Conservation (phyloP, 2,113 vertebrate genomes). For the Spea bombifrons region DNA sequence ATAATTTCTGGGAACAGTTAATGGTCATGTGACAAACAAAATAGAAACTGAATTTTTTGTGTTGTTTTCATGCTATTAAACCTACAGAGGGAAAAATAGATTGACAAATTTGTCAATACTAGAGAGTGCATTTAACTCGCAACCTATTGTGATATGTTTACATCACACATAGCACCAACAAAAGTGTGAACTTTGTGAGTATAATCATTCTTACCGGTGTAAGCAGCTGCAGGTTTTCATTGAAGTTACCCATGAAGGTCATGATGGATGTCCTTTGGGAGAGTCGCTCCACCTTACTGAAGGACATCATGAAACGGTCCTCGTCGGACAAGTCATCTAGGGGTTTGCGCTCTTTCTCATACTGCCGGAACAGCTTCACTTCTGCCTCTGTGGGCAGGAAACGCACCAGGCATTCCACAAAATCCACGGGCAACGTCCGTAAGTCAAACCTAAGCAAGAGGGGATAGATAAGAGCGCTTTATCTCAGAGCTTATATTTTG, state of each 20-base stretch:
- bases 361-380: constrained; percentile 83
- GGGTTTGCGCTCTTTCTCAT: constrained; percentile 84
- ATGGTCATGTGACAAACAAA: too few species aligned
- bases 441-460: constrained; percentile 79
- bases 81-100: too few species aligned
- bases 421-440: constrained; percentile 85
- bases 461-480: background rate
- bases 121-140: too few species aligned
- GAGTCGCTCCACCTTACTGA: constrained; percentile 91
- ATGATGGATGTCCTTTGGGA: constrained; percentile 93
- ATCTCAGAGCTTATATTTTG: too few species aligned
- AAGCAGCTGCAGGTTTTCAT: constrained; percentile 84
- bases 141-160: too few species aligned
- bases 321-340: constrained; percentile 87
- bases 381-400: constrained; percentile 89
- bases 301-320: constrained; percentile 90
- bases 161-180: too few species aligned
- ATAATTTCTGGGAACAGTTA: too few species aligned
- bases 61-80: too few species aligned
- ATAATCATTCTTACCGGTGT: constrained; percentile 72
- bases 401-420: constrained; percentile 92
- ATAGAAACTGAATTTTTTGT: too few species aligned
- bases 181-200: too few species aligned
- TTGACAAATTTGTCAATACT: too few species aligned
- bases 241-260: constrained; percentile 91